Conservation (phyloP, 2,797 vertebrate species). For the Diplodus puntazzo region DNA sequence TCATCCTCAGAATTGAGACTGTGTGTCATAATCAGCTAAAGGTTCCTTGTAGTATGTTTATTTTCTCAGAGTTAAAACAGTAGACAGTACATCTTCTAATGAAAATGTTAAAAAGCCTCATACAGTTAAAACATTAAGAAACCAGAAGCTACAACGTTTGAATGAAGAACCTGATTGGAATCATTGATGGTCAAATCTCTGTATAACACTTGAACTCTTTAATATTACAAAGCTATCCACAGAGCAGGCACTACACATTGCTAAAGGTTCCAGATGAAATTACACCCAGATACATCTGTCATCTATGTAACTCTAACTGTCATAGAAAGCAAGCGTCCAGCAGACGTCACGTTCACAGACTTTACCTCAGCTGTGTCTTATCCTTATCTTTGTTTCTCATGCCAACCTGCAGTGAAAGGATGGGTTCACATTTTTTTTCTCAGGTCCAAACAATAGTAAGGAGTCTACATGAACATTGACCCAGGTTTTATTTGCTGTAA, state of each 20-base stretch:
- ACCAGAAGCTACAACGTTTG: neutral
- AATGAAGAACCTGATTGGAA: neutral
- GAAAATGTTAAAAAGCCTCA: too few species aligned
- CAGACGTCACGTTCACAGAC: neutral
- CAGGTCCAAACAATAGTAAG: too few species aligned
- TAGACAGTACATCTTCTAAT: too few species aligned
- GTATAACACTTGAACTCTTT: neutral
- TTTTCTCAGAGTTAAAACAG: too few species aligned
- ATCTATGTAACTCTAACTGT: slow-evolving; percentile 7
- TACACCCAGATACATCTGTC: neutral
- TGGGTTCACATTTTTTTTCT: neutral
- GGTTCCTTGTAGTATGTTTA: too few species aligned
- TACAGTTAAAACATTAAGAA: too few species aligned
- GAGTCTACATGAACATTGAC: neutral
- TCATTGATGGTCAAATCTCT: too few species aligned
- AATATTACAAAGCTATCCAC: neutral
- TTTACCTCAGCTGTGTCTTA: neutral
- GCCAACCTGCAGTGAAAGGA: neutral
- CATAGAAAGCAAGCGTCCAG: neutral
- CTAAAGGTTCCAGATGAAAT: neutral
- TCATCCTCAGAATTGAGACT: too few species aligned
- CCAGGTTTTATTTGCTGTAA: neutral
- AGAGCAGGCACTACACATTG: neutral
- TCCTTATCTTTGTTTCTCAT: neutral
- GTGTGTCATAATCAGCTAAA: too few species aligned